phyloP scores from a whole-genome alignment of 2,113 vertebrate genomes.

The Heterotilapia buettikoferi region DNA sequence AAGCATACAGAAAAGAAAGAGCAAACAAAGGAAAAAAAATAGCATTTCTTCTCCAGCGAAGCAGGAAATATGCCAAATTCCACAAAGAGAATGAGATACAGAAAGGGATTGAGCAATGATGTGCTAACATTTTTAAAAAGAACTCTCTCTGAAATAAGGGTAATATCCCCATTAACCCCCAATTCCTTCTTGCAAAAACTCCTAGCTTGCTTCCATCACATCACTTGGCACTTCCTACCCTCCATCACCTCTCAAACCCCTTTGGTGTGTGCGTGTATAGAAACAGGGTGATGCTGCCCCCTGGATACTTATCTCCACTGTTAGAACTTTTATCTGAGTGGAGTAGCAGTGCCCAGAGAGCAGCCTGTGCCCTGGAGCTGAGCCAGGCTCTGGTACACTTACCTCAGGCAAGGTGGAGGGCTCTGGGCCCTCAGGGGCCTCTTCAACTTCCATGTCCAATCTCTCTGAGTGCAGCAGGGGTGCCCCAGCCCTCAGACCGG shows the following conservation, averaged over 20 bases:
- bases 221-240: background rate
- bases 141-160: background rate
- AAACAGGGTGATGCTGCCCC: conserved; percentile 30
- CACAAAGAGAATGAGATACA: conserved; percentile 16
- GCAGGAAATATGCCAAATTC: conserved; percentile 33
- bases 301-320: conserved; percentile 6
- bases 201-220: background rate
- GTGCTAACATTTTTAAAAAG: background rate
- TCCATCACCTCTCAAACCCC: conserved; percentile 13
- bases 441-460: conserved; percentile 57
- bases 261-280: background rate
- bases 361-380: conserved; percentile 33
- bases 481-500: conserved; percentile 64
- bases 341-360: conserved; percentile 22
- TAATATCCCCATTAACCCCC: conserved; percentile 8
- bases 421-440: conserved; percentile 40
- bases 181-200: background rate
- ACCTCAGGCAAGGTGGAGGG: conserved; percentile 69
- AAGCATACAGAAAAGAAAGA: conserved; percentile 18
- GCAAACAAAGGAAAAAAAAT: conserved; percentile 18
- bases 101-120: conserved; percentile 24
- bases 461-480: conserved; percentile 64
- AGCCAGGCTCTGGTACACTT: conserved; percentile 56
- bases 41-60: background rate
- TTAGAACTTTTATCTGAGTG: background rate